These are phyloP conservation scores for Archivesica marissinica DNA, from an alignment of 1,140 invertebrate genomes.

Conservation along the genomic window DNA sequence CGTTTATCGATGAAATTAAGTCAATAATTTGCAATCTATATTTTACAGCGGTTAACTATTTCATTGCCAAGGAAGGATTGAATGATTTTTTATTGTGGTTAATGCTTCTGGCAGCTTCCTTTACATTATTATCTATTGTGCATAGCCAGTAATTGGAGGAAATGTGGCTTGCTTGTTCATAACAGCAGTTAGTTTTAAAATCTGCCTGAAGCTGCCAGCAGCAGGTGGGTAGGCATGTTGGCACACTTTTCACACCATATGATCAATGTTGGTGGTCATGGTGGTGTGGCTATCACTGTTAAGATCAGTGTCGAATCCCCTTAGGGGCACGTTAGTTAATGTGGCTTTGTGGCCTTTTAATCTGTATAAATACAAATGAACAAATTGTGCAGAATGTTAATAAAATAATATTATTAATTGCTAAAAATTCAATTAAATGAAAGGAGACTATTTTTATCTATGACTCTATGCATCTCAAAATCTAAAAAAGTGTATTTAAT, in stretches of 20 bases:
- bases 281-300: not conserved
- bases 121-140: not conserved
- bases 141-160: not conserved
- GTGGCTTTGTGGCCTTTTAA: too few species aligned
- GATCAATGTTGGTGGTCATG: not conserved
- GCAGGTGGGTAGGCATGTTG: not conserved
- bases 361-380: too few species aligned
- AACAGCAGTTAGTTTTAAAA: not conserved
- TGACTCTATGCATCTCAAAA: too few species aligned
- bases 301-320: not conserved
- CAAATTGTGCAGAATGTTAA: too few species aligned
- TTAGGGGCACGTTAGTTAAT: too few species aligned
- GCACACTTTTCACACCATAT: not conserved
- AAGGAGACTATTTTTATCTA: too few species aligned
- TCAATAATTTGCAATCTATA: not conserved
- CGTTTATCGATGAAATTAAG: not conserved
- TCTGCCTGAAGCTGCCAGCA: not conserved
- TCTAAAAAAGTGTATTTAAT: too few species aligned
- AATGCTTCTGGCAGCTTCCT: not conserved
- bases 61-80: not conserved
- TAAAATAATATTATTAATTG: too few species aligned
- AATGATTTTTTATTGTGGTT: not conserved
- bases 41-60: not conserved
- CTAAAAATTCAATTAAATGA: too few species aligned
- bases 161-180: not conserved